Conservation (phyloP, 2,113 vertebrate genomes). For the Porphyrio hochstetteri region DNA sequence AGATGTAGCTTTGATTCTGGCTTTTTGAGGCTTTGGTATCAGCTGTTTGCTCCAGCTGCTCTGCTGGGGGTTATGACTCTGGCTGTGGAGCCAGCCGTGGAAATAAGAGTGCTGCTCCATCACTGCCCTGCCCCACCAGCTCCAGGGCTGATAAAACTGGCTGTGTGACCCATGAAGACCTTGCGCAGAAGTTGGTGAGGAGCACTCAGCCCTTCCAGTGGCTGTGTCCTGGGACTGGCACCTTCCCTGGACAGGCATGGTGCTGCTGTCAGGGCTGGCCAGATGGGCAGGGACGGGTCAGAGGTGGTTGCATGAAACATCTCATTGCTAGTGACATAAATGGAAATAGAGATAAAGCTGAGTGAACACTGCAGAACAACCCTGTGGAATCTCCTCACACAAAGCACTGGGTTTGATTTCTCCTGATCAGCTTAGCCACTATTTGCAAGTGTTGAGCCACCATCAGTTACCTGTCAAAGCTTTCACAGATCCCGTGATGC, state of each 20-base stretch:
- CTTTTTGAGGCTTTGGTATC: too few relatives aligned
- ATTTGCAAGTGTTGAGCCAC: background rate
- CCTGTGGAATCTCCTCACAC: background rate
- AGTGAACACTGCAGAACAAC: background rate
- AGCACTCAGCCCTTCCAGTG: background rate
- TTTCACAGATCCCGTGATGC: background rate
- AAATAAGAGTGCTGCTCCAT: background rate
- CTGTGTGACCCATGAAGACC: background rate
- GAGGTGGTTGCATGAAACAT: background rate
- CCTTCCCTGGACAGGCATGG: fast-evolving
- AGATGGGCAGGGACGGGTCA: background rate
- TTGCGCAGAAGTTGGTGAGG: background rate
- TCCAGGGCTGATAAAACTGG: background rate
- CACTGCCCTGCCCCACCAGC: fast-evolving
- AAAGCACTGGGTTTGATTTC: background rate
- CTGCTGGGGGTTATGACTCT: background rate
- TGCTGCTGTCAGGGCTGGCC: background rate
- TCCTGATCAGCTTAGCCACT: background rate
- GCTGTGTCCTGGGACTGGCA: background rate
- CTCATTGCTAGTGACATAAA: background rate
- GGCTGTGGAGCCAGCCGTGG: fast-evolving
- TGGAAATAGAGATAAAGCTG: background rate
- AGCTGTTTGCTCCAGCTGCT: background rate
- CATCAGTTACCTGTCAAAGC: background rate
- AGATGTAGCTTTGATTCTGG: too few relatives aligned